A percentile compares a stretch with the other conserved stretches of the same genome.
phyloP scores from a whole-genome alignment of 2,113 vertebrate genomes.

The Suricata suricatta region DNA sequence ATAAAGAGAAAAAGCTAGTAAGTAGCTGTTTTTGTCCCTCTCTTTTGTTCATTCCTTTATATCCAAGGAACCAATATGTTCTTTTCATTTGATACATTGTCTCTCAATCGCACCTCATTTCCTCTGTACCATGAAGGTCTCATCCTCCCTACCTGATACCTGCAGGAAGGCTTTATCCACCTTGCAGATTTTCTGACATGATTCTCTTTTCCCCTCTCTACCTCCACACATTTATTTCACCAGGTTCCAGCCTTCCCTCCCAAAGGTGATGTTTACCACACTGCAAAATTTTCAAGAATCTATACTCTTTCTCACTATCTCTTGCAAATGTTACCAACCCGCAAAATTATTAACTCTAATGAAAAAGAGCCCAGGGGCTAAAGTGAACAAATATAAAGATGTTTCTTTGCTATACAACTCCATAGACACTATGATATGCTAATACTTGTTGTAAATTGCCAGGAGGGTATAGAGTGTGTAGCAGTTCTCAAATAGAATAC shows the following conservation, averaged over 20 bases:
- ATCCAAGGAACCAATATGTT: neutral
- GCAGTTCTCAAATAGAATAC: neutral
- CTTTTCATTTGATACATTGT: neutral
- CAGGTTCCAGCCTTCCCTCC: neutral
- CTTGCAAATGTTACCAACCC: neutral
- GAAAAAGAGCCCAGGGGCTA: neutral
- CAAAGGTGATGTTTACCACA: neutral
- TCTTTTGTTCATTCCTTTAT: neutral
- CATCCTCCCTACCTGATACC: neutral
- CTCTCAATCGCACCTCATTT: neutral
- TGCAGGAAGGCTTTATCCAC: neutral
- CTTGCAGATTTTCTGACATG: neutral
- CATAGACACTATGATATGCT: neutral
- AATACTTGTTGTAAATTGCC: neutral
- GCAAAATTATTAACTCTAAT: neutral
- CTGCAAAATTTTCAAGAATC: neutral
- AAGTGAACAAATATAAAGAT: neutral
- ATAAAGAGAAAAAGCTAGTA: neutral
- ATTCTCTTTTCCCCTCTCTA: neutral
- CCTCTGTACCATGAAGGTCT: accelerated
- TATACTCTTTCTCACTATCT: neutral
- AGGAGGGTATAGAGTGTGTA: neutral
- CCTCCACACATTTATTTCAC: neutral
- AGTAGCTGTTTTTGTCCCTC: neutral
- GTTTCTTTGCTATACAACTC: neutral